Percentiles rank a stretch among this genome's conserved stretches.
phyloP scores from a whole-genome alignment of 2,797 vertebrate species.

The Hydrocynus forskahlii region DNA sequence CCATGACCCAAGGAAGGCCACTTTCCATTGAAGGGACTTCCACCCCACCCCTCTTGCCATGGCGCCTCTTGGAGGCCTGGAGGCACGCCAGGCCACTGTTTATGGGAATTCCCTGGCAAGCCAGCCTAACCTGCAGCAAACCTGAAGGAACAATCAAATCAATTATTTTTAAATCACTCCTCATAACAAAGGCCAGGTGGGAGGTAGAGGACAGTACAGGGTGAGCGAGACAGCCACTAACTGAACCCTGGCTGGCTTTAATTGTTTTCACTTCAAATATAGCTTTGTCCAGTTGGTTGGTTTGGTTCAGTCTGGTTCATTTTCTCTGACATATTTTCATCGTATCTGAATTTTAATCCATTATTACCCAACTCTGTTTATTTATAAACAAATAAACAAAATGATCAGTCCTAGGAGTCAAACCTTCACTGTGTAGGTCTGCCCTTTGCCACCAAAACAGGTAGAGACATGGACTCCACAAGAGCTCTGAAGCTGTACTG shows the following conservation, averaged over 20 bases:
- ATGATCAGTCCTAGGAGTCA: too few species aligned
- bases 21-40: constrained; percentile 59
- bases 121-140: constrained; percentile 20
- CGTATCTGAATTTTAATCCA: too few species aligned
- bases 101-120: constrained; percentile 74
- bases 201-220: background rate
- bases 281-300: too few species aligned
- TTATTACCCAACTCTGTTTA: too few species aligned
- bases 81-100: constrained; percentile 70
- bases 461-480: too few species aligned
- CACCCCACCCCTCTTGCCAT: constrained; percentile 58
- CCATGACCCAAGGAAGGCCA: constrained; percentile 67
- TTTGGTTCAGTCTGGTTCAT: too few species aligned
- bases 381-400: too few species aligned
- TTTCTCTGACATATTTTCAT: too few species aligned
- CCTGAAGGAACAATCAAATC: background rate
- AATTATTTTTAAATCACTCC: background rate
- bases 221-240: background rate
- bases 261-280: too few species aligned
- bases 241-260: background rate
- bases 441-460: too few species aligned
- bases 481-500: too few species aligned
- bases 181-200: background rate
- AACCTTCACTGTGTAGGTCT: too few species aligned
- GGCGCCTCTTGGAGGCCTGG: constrained; percentile 65